Conservation (phyloP, 2,797 vertebrate genomes). For the Hemibagrus guttatus region DNA sequence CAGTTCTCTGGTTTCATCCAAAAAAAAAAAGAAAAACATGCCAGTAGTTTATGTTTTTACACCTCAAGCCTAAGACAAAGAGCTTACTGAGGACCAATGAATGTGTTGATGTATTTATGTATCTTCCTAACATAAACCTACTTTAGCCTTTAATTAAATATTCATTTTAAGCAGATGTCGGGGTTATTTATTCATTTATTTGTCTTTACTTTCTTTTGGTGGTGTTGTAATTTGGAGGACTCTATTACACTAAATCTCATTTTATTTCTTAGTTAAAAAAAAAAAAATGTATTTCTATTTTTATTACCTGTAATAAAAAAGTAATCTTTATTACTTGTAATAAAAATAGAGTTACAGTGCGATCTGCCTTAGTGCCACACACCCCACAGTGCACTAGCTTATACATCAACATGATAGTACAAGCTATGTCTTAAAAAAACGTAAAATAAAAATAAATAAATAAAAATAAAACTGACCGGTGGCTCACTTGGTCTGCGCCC, state of each 20-base stretch:
- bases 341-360: too few relatives aligned
- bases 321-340: too few relatives aligned
- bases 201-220: not conserved
- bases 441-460: not conserved
- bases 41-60: too few relatives aligned
- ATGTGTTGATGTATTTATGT: not conserved
- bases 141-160: not conserved
- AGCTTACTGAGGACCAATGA: not conserved
- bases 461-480: not conserved
- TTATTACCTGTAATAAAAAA: too few relatives aligned
- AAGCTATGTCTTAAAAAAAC: constrained; percentile 33
- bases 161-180: not conserved
- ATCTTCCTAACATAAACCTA: not conserved
- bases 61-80: not conserved
- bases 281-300: too few relatives aligned
- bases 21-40: not conserved
- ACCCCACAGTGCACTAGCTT: not conserved
- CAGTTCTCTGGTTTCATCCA: not conserved
- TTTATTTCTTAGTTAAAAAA: too few relatives aligned
- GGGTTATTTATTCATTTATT: not conserved
- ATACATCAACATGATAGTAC: not conserved
- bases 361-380: not conserved
- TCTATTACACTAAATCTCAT: not conserved
- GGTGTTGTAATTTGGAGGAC: not conserved
- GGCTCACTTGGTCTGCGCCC: constrained; percentile 22